Evolutionary conservation across 2,113 vertebrate genomes (phyloP), one percentile per base, ranked within the genome.

Genomic region (Aplodontia rufa): DNA sequence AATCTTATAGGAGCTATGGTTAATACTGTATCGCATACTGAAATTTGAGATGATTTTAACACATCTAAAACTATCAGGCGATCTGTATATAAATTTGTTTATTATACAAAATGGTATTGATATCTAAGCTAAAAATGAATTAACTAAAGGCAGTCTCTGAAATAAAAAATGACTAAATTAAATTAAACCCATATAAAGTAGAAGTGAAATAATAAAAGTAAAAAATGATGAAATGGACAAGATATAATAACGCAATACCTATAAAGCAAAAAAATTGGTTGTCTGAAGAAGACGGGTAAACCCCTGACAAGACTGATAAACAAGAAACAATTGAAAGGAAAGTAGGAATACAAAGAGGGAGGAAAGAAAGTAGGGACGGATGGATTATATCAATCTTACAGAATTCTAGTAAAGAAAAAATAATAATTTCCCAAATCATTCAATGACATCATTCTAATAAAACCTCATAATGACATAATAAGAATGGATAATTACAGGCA

Each of bases 121-220:
- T 60, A 60, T 84, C 62, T 66, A 90, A 75, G 11, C 11, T 90
- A 69, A 89, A 91, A 90, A 51, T 40, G 49, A 94, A n/a, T 89
- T 64, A 71, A n/a, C 26, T 79, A 69, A 88, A 81, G 58, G 4
- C 22, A 80, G 7, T 42, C 12, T 80, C 71, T 11, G 35, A 91
- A 84, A 11, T 87, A 42, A 90, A 93, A 72, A 53, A 55, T 69
- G 60, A 84, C 30, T 78, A 40, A 30, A 68, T n/a, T 64, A 88
- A 76, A 71, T 71, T 37, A 75, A 83, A 51, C 8, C 13, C 12
- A 92, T 89, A 37, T 71, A 66, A 79, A 72, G 12, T 64, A 76
- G n/a, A 32, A 85, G 40, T 87, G 0, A 69, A 62, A 62, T 69
- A 81, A 45, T 66, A 62, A 64, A 19, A 84, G 9, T 47, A 91